Evolutionary conservation across 2,113 vertebrate genomes (phyloP).

Genomic region (Xiphias gladius): DNA sequence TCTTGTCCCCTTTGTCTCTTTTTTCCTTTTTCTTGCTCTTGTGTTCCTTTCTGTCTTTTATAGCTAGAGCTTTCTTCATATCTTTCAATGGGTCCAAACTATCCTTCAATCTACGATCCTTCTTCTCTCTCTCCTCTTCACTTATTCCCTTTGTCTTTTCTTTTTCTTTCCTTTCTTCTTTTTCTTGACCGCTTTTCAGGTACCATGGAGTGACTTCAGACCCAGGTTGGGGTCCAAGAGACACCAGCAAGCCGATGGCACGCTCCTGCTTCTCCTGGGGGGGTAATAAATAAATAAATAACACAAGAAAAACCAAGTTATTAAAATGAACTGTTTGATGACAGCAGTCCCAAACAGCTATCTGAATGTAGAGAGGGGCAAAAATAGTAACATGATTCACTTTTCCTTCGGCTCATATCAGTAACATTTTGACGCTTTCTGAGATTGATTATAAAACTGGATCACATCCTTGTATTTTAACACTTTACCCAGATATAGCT

Average conservation of each 20-base stretch:
- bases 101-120: conserved; percentile 78
- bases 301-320: not conserved
- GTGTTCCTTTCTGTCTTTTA: conserved; percentile 69
- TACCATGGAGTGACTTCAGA: conserved; percentile 91
- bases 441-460: not conserved
- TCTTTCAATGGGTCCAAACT: conserved; percentile 82
- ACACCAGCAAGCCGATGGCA: conserved; percentile 90
- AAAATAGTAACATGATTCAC: not conserved
- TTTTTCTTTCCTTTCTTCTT: conserved; percentile 56
- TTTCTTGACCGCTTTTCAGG: conserved; percentile 80
- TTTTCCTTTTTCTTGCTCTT: conserved; percentile 75
- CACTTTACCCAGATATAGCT: not conserved
- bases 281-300: not conserved
- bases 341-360: not conserved
- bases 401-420: not conserved
- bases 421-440: not conserved
- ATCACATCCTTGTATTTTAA: not conserved
- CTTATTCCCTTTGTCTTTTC: conserved; percentile 75
- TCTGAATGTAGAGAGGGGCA: not conserved
- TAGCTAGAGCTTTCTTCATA: conserved; percentile 81
- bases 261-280: conserved; percentile 90
- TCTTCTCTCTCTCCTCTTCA: conserved; percentile 85
- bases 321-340: not conserved
- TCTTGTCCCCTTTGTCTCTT: conserved; percentile 53
- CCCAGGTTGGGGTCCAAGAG: conserved; percentile 89